Base-by-base conservation (phyloP, 2,888 invertebrate genomes). In the Drosophila neutralis region DNA sequence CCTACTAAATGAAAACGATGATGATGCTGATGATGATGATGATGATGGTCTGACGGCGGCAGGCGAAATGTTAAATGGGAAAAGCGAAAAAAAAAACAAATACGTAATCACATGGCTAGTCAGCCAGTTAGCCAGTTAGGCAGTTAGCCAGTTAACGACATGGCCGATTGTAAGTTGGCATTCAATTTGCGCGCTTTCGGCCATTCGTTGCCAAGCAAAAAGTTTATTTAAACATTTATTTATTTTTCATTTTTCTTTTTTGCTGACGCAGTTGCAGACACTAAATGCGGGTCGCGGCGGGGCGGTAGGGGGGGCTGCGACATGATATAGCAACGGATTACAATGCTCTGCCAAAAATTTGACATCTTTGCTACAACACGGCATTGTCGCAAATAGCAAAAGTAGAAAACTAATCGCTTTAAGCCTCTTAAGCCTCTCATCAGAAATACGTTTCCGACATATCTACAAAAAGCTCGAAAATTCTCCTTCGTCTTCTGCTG, bases 191-290 rank as follows among this genome's bases (percentile, higher is more conserved):
- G 18, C 18, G 51, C 38, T 78, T 63, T 70, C 8, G 18, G 27
- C 24, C 13, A 36, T 54, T 48, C 24, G 88, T 88, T 88, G 82
- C 89, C 52, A 83, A 56, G 81, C 87, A 53, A 77, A 88, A 69
- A 67, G 48, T 79, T 69, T 53, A 54, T 10, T 58, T 58, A 40
- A 69, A 29, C 40, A 38, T 18, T 38, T 38, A 35, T 38, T 38
- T 38, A 8, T 18, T 18, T 24, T 15, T 13, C 11, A 10, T 6
- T n/a, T 5, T 42, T 42, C 7, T 45, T 40, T 42, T 13, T 15
- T n/a, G 54, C 72, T 88, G 83, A 88, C 72, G 69, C 66, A 59
- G 79, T 62, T 49, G 69, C 33, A 60, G 64, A 87, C 61, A 67
- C 29, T 42, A 68, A 72, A 75, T 40, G 21, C 54, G 61, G 49